Base-by-base conservation (phyloP, 2,113 vertebrate genomes). In the Solea senegalensis region DNA sequence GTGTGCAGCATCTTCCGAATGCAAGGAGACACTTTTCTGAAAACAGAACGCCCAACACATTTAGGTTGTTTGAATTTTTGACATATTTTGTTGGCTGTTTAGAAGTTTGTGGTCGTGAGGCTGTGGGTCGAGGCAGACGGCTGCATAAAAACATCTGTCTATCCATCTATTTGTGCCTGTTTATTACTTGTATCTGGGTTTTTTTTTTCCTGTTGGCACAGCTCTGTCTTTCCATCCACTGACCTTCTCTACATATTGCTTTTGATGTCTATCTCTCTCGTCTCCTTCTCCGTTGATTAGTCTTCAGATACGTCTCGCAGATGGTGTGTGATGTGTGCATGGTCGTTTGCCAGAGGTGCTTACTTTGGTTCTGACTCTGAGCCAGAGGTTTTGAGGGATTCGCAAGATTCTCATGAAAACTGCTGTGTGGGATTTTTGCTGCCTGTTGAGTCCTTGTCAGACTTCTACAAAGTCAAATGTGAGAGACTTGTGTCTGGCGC, bases 41-140 rank as follows among this genome's bases (percentile, higher is more conserved):
- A 80, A 82, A 34, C 69, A 56, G 26, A 68, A 40, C 64, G 64
- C 59, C 53, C 53, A 54, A 44, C 75, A 72, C 68, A 44, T 69
- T 67, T 40, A 12, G n/a, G 65, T 67, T 69, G 65, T 81, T 83
- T 72, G 78, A 67, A 66, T 80, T 78, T 76, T 81, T 77, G 71
- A 80, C 74, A 76, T 76, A 85, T 78, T 90, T 82, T 62, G n/a
- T 68, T 67, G 62, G 54, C 55, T 77, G 73, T 87, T 85, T 87
- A 60, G 70, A 43, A 39, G 52, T 82, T 44, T 85, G 85, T 80
- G 89, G 86, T 81, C 45, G 52, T 16, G 74, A 66, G 68, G 65
- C 66, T 84, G 65, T 55, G 76, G 81, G 56, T 61, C 49, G n/a
- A 40, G 65, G 78, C 46, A 28, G 63, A 82, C 51, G 39, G 74